Evolutionary conservation across 2,113 vertebrate genomes (phyloP).

Genomic region (Odocoileus virginianus): DNA sequence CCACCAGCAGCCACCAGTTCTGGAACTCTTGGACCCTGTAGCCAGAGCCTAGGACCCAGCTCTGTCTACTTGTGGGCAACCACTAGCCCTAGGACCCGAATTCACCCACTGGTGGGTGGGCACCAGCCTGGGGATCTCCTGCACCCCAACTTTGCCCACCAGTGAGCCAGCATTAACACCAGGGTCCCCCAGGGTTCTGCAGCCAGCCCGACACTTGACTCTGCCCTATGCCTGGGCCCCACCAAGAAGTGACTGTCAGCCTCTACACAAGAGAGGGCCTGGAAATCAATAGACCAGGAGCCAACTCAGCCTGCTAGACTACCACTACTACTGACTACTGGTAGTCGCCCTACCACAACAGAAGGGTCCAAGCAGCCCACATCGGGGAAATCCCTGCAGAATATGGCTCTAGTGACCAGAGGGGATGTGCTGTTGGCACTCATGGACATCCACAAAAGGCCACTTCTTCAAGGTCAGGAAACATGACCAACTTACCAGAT

Average conservation of each 20-base stretch:
- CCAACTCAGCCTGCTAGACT: background rate
- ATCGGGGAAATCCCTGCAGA: background rate
- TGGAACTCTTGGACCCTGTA: background rate
- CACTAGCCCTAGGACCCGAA: background rate
- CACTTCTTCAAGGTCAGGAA: background rate
- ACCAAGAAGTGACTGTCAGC: background rate
- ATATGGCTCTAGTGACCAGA: background rate
- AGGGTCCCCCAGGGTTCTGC: background rate
- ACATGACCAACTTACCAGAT: background rate
- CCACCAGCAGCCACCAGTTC: background rate
- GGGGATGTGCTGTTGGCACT: background rate
- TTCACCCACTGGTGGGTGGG: background rate
- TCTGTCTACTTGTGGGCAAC: background rate
- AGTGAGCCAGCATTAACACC: background rate
- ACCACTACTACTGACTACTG: background rate
- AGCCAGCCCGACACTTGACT: background rate
- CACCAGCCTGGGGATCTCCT: background rate
- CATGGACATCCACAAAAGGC: background rate
- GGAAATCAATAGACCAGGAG: background rate
- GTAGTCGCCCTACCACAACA: background rate
- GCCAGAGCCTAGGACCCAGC: background rate
- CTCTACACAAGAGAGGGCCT: background rate
- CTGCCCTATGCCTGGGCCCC: background rate
- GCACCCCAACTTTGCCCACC: background rate
- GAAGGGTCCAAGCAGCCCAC: background rate